Evolutionary conservation across 2,113 vertebrate species (phyloP), one percentile per base, ranked within the genome.

Genomic region (Nansenia antarctica): DNA sequence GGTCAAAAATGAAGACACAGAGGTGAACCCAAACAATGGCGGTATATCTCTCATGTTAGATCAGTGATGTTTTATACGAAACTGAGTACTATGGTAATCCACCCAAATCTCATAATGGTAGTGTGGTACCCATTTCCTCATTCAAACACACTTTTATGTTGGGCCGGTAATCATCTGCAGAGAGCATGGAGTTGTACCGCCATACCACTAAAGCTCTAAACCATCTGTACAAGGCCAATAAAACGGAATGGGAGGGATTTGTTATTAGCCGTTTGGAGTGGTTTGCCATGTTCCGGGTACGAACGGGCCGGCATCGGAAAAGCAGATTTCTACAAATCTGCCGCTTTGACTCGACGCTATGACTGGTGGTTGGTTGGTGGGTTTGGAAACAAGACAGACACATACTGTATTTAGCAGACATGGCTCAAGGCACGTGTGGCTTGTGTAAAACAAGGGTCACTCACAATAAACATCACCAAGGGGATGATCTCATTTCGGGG

Each of bases 71-170:
- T 88, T 89, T 81, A 87, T 84, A 69, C 77, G 78, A 90, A n/a
- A 85, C 67, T 62, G 78, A 88, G 82, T 60, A 77, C 77, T 77
- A 76, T 3, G 24, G 67, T 80, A 88, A 85, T 85, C 85, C 80
- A 76, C 80, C 76, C 75, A 85, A 79, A 89, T 90, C 82, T 73
- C 82, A 85, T 86, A 84, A 88, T 86, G 78, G 81, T 81, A 82
- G 83, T 85, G 85, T 68, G 71, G 83, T 85, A 81, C 83, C 79
- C 73, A 82, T 85, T 86, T 88, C 63, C 81, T 82, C 72, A 20
- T 82, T 79, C 67, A 69, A n/a, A 65, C 72, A 78, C 72, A 74
- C 79, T 90, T 89, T 87, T 68, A 88, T 83, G 76, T 77, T 39
- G 70, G 78, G 75, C 71, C 68, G 79, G 80, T 80, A 89, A 86